Conservation (phyloP, 2,797 vertebrate species). For the Cirrhinus molitorella region DNA sequence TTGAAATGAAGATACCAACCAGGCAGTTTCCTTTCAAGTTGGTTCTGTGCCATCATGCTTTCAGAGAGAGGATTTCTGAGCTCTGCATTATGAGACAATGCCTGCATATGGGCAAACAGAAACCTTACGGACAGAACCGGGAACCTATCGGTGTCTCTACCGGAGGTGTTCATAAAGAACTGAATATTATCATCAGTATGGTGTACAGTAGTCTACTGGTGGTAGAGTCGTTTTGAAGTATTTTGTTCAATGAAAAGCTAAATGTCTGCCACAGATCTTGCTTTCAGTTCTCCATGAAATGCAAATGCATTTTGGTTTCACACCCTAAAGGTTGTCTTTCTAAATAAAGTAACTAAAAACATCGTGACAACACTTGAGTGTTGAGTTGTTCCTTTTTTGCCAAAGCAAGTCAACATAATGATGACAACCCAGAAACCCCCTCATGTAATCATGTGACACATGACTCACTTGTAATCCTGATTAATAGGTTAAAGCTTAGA, state of each 20-base stretch:
- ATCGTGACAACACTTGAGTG: not conserved
- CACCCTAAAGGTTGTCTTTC: not conserved
- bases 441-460: not conserved
- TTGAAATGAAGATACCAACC: slow-evolving; percentile 79
- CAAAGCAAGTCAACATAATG: not conserved
- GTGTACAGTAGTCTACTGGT: not conserved
- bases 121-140: not conserved
- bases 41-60: slow-evolving; percentile 10
- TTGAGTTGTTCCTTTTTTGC: not conserved
- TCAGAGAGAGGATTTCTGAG: not conserved
- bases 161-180: not conserved
- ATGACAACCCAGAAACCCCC: not conserved
- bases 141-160: not conserved
- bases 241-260: not conserved
- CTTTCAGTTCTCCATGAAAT: not conserved
- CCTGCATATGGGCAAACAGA: not conserved
- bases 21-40: not conserved
- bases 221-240: not conserved
- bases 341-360: slow-evolving; percentile 31
- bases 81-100: slow-evolving; percentile 1
- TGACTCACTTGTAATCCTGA: not conserved
- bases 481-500: not conserved
- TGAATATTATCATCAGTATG: not conserved
- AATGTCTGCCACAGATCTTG: not conserved
- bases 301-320: slow-evolving; percentile 1